These are phyloP conservation scores for Caenorhabditis sulstoni DNA, from an alignment of 2,888 invertebrate genomes.

Conservation along the genomic window DNA sequence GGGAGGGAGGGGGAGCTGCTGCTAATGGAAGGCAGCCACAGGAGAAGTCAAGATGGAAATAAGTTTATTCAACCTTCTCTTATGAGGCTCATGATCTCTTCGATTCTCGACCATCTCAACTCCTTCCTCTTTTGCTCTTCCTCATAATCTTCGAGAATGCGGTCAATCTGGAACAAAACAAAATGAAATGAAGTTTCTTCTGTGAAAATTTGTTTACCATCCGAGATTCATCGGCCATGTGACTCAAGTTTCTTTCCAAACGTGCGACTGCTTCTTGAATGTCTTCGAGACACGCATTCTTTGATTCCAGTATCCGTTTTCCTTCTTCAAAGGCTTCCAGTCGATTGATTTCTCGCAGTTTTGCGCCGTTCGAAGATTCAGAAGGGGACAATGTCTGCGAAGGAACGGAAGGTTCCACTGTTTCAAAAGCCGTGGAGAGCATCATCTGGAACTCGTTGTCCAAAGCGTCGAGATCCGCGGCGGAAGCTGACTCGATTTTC, in stretches of 20 bases:
- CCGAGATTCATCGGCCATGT: conserved; percentile 12
- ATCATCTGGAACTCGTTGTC: background rate
- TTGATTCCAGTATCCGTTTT: background rate
- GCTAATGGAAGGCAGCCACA: background rate
- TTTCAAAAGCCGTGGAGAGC: too few species aligned
- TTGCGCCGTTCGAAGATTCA: conserved; percentile 11
- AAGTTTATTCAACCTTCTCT: background rate
- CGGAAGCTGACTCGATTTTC: too few species aligned
- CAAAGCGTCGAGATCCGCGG: background rate
- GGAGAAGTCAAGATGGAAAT: background rate
- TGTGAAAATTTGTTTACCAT: background rate
- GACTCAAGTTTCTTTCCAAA: conserved; percentile 19
- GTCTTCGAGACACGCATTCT: conserved; percentile 1
- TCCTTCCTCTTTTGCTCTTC: conserved; percentile 7
- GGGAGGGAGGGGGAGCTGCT: background rate
- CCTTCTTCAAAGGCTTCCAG: background rate
- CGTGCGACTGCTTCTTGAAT: conserved; percentile 17
- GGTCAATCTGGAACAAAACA: conserved; percentile 18
- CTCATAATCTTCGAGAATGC: conserved; percentile 6
- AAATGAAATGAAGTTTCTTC: background rate
- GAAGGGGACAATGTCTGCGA: background rate
- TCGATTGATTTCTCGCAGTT: conserved; percentile 30
- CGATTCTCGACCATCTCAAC: conserved; percentile 5
- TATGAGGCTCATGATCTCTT: conserved; percentile 16
- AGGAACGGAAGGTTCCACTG: too few species aligned